phyloP scores from a whole-genome alignment of 37 sponge, comb jelly and placozoan genomes.

The Cliona cf. orientalis region DNA sequence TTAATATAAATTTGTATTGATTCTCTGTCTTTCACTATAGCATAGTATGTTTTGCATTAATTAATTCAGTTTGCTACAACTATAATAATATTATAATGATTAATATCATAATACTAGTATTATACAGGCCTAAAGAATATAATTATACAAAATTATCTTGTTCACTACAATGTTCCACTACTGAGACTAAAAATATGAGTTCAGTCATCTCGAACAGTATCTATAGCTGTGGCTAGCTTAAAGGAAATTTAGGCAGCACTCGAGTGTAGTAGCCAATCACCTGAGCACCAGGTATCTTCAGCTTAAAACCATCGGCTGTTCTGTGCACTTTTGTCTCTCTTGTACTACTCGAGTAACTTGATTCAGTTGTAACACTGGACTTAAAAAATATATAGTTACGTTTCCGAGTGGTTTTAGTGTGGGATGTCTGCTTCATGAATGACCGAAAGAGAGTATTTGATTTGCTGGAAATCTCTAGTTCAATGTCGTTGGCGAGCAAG shows the following conservation, averaged over 20 bases:
- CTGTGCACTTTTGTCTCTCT: background rate
- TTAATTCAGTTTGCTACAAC: no score
- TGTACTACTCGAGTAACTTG: no score
- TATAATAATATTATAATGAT: no score
- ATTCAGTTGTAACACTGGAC: background rate
- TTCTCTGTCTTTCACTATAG: no score
- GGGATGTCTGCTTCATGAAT: background rate
- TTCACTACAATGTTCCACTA: no score
- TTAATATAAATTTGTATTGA: no score
- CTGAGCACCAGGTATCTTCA: conserved; percentile 47
- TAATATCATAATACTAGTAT: no score
- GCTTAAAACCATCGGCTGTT: conserved; percentile 33
- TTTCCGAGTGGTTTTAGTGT: background rate
- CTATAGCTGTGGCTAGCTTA: background rate
- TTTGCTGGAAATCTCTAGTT: conserved; percentile 22
- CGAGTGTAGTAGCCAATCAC: conserved; percentile 55
- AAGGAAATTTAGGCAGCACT: conserved; percentile 38
- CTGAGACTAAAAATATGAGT: no score
- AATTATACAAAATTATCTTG: no score
- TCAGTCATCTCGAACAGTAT: no score
- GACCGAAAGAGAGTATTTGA: background rate
- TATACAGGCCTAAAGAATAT: no score
- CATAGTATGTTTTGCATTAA: no score
- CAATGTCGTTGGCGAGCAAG: conserved; percentile 28
- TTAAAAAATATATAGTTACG: conserved; percentile 2